Percentiles rank a stretch among this genome's conserved stretches.
Evolutionary conservation across 2,797 vertebrate species (phyloP).

Genomic region (Myripristis jacobus): DNA sequence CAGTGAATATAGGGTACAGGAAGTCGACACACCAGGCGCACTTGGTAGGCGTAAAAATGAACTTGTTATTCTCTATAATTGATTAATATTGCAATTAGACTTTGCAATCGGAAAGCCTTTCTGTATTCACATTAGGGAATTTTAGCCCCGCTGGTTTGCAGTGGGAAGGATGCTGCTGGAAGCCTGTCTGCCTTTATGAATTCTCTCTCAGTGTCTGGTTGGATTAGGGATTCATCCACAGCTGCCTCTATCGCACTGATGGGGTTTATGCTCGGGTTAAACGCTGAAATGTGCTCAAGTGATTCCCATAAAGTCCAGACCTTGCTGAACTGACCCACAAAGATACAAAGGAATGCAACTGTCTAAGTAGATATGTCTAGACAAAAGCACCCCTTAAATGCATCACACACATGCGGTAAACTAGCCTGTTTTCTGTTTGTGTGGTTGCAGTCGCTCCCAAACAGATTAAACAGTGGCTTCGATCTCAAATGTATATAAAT

Average conservation of each 20-base stretch:
- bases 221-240: slow-evolving; percentile 76
- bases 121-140: slow-evolving; percentile 69
- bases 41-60: slow-evolving; percentile 65
- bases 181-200: slow-evolving; percentile 72
- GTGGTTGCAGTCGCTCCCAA: slow-evolving; percentile 14
- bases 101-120: slow-evolving; percentile 68
- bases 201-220: slow-evolving; percentile 72
- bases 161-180: slow-evolving; percentile 63
- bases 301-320: slow-evolving; percentile 68
- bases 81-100: slow-evolving; percentile 82
- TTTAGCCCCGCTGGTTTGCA: slow-evolving; percentile 67
- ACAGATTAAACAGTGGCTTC: slow-evolving; percentile 20
- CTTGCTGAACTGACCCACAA: slow-evolving; percentile 66
- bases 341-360: slow-evolving; percentile 53
- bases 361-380: slow-evolving; percentile 56
- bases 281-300: slow-evolving; percentile 73
- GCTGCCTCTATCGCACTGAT: slow-evolving; percentile 66
- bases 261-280: slow-evolving; percentile 76
- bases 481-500: slow-evolving; percentile 14
- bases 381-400: slow-evolving; percentile 50
- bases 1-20: slow-evolving; percentile 58
- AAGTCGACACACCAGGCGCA: slow-evolving; percentile 57
- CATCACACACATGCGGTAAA: slow-evolving; percentile 24
- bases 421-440: slow-evolving; percentile 11
- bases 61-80: slow-evolving; percentile 78